Percentiles rank a stretch among this genome's conserved stretches.
phyloP scores from a whole-genome alignment of 2,888 invertebrate species.

The Carabus problematicus region DNA sequence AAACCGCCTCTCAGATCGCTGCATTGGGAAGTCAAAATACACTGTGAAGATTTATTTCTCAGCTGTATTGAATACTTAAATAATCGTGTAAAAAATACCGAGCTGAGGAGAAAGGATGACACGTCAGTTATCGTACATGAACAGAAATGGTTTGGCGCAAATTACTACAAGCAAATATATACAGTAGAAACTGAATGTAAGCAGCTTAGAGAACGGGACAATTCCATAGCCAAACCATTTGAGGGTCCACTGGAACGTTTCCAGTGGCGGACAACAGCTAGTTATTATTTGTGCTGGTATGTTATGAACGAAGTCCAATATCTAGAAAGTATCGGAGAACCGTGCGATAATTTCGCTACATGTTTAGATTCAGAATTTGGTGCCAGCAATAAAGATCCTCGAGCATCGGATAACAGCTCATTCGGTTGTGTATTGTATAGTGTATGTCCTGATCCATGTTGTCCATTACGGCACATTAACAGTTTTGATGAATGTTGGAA shows the following conservation, averaged over 20 bases:
- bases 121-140: slow-evolving; percentile 60
- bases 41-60: slow-evolving; percentile 63
- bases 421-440: slow-evolving; percentile 70
- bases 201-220: slow-evolving; percentile 58
- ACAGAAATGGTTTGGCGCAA: slow-evolving; percentile 58
- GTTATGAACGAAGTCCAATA: slow-evolving; percentile 65
- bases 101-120: slow-evolving; percentile 63
- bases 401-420: slow-evolving; percentile 63
- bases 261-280: slow-evolving; percentile 68
- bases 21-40: slow-evolving; percentile 69
- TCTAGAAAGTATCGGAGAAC: slow-evolving; percentile 63
- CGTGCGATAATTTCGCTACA: slow-evolving; percentile 69
- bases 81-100: slow-evolving; percentile 55
- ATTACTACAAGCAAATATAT: slow-evolving; percentile 56
- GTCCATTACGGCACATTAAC: slow-evolving; percentile 62
- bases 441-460: slow-evolving; percentile 73
- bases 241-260: slow-evolving; percentile 66
- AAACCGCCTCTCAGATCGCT: slow-evolving; percentile 64
- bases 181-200: slow-evolving; percentile 62
- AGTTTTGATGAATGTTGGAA: slow-evolving; percentile 59
- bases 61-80: slow-evolving; percentile 67
- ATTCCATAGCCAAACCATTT: slow-evolving; percentile 62
- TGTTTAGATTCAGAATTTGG: slow-evolving; percentile 60
- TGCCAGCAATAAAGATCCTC: slow-evolving; percentile 62
- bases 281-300: slow-evolving; percentile 74